Evolutionary conservation across 1,140 invertebrate species (phyloP).

Genomic region (Cyclargus thomasi): DNA sequence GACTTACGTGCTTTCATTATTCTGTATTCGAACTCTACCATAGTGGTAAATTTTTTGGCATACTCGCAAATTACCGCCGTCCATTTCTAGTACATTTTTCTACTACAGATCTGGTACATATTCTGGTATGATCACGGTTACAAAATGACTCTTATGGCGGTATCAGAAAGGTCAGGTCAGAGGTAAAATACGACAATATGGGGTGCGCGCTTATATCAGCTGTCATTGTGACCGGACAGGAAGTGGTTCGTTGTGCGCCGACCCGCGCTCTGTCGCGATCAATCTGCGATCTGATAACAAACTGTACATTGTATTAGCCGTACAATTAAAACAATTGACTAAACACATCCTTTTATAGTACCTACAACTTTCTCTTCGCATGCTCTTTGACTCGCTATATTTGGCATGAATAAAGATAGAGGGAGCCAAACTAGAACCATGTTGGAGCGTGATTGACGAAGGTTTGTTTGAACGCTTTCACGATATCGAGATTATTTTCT

Average conservation of each 20-base stretch:
- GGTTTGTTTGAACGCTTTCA: background rate
- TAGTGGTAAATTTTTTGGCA: too few relatives aligned
- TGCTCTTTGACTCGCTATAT: background rate
- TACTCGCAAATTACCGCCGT: too few relatives aligned
- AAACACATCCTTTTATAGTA: background rate
- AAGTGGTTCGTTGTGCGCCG: conserved; percentile 51
- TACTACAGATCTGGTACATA: too few relatives aligned
- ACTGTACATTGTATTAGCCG: background rate
- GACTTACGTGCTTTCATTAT: too few relatives aligned
- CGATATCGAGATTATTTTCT: background rate
- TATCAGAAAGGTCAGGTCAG: too few relatives aligned
- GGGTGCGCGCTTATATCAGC: conserved; percentile 29
- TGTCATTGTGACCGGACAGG: conserved; percentile 57
- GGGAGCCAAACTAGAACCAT: background rate
- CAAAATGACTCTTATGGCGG: too few relatives aligned
- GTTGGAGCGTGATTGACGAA: background rate
- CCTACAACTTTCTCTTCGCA: background rate
- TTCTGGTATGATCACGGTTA: too few relatives aligned
- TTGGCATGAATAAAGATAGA: background rate
- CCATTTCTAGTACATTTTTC: too few relatives aligned
- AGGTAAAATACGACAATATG: background rate
- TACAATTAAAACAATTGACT: conserved; percentile 1
- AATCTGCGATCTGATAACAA: background rate
- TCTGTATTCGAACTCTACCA: too few relatives aligned
- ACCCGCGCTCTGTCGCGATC: conserved; percentile 3